These are phyloP conservation scores for Melospiza georgiana DNA, from an alignment of 2,113 vertebrate species.

Conservation along the genomic window DNA sequence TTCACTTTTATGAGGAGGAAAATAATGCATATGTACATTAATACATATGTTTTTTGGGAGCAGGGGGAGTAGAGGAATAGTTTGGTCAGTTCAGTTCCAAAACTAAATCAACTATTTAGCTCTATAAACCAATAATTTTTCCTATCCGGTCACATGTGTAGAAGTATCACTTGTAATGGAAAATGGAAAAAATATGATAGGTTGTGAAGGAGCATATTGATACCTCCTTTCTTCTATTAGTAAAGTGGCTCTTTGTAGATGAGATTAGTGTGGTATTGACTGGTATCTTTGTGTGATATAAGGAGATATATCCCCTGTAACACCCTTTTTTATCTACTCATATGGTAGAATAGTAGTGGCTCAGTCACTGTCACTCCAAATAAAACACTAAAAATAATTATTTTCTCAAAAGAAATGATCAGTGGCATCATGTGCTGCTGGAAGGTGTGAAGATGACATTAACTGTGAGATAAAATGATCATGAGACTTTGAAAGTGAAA, in stretches of 20 bases:
- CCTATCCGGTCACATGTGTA: not conserved
- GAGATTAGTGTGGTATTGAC: not conserved
- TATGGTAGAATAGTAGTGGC: not conserved
- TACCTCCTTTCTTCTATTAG: not conserved
- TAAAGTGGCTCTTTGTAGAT: not conserved
- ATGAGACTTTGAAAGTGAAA: not conserved
- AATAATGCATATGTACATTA: not conserved
- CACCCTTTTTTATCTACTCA: not conserved
- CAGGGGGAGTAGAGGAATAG: rapidly evolving
- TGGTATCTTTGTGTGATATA: not conserved
- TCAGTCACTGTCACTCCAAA: not conserved
- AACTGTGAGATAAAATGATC: not conserved
- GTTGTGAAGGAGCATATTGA: not conserved
- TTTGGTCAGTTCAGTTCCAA: not conserved
- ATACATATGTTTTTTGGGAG: not conserved
- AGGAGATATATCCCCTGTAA: not conserved
- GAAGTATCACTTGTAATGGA: not conserved
- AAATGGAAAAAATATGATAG: not conserved
- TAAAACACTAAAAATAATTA: not conserved
- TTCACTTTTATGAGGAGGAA: not conserved
- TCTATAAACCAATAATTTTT: not conserved
- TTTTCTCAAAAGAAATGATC: not conserved
- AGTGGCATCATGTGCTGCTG: not conserved
- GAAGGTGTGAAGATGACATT: not conserved
- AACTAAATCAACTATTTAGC: not conserved